A percentile compares a stretch with the other conserved stretches of the same genome.
phyloP scores from a whole-genome alignment of 2,797 vertebrate species.

The Astyanax mexicanus region DNA sequence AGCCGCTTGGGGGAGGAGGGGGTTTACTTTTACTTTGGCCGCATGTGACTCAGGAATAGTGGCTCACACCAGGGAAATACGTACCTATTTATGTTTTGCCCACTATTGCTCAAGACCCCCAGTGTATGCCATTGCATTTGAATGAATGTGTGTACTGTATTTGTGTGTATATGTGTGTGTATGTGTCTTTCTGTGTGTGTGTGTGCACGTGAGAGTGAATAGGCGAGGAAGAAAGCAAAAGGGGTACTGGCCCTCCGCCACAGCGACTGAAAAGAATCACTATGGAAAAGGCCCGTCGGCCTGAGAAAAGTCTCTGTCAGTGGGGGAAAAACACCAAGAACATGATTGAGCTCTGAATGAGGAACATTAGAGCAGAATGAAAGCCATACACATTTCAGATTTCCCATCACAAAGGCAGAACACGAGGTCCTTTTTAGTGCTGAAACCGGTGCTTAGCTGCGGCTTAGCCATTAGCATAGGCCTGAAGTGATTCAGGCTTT shows the following conservation, averaged over 20 bases:
- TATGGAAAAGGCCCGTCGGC: constrained; percentile 72
- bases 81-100: constrained; percentile 68
- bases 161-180: constrained; percentile 19
- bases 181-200: constrained; percentile 36
- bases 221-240: background rate
- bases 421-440: background rate
- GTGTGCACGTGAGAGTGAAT: constrained; percentile 12
- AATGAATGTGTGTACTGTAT: constrained; percentile 18
- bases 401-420: constrained; percentile 12
- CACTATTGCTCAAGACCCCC: constrained; percentile 57
- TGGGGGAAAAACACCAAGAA: constrained; percentile 58
- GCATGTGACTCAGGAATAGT: constrained; percentile 61
- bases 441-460: background rate
- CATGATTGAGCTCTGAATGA: constrained; percentile 41
- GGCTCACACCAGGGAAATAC: constrained; percentile 69
- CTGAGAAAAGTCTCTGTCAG: constrained; percentile 32
- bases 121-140: constrained; percentile 21
- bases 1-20: constrained; percentile 56
- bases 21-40: constrained; percentile 71
- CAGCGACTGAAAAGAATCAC: constrained; percentile 66
- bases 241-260: constrained; percentile 62
- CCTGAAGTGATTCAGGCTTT: background rate
- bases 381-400: constrained; percentile 8
- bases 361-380: constrained; percentile 50
- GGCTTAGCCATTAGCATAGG: constrained; percentile 7